These are phyloP conservation scores for Drosophila micromelanica DNA, from an alignment of 1,140 invertebrate species.

Conservation along the genomic window DNA sequence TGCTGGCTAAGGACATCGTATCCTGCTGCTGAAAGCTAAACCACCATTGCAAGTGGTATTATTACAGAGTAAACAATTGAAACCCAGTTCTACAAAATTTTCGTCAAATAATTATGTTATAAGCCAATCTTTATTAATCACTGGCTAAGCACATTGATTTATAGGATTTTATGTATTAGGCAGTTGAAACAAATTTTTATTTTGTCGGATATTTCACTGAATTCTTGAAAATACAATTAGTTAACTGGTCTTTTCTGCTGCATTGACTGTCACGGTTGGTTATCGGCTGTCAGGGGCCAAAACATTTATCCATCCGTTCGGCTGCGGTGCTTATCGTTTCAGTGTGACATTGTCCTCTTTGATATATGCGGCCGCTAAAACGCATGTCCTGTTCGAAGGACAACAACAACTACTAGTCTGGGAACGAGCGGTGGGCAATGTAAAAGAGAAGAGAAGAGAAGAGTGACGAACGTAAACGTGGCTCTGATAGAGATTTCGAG, in stretches of 20 bases:
- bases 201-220: constrained; percentile 51
- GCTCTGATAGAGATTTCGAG: constrained; percentile 64
- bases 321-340: constrained; percentile 31
- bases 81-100: not conserved
- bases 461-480: constrained; percentile 50
- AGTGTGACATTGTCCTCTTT: constrained; percentile 51
- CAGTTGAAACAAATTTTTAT: not conserved
- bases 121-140: not conserved
- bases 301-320: constrained; percentile 21
- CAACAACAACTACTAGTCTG: constrained; percentile 20
- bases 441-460: not conserved
- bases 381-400: constrained; percentile 15
- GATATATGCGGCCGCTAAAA: constrained; percentile 47
- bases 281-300: constrained; percentile 5
- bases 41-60: not conserved
- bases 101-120: not conserved
- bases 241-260: constrained; percentile 64
- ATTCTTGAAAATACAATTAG: constrained; percentile 40
- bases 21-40: not conserved
- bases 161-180: not conserved
- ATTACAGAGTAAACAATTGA: constrained; percentile 6
- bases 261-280: constrained; percentile 9
- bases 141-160: not conserved
- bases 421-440: not conserved
- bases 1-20: constrained; percentile 12